Base-by-base conservation (phyloP, 2,888 invertebrate species). In the Emmelina monodactyla region DNA sequence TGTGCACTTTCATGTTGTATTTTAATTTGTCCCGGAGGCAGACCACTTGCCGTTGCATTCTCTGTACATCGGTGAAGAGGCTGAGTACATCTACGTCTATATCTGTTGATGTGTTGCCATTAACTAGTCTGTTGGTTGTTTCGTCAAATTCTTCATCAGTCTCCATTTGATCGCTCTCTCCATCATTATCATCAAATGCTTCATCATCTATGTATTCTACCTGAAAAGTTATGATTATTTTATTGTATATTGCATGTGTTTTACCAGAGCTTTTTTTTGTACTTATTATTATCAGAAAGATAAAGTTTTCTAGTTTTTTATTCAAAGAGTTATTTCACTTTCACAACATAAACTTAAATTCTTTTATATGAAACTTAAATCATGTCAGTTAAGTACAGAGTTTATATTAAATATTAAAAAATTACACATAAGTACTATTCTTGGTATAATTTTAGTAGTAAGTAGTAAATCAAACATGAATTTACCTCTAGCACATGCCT, bases 151-250 rank as follows among this genome's bases (percentile, higher is more conserved):
- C 58, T 56, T 66, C 59, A 14, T 53, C 50, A 25, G 55, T 53
- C 9, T 67, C 62, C n/a, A n/a, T n/a, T 56, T 66, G 59, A 14
- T 53, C 50, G 22, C 55, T 53, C 9, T 67, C 62, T 15, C 64
- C 57, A 3, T 61, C 57, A 37, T 65, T 68, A 43, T 67, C 62
- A 15, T 73, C 69, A 33, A 75, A 42, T 2, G 70, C 64, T 16
- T 78, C 76, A 46, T 79, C 79, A 34, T 79, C 79, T 40, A 79
- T 78, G 45, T 79, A 79, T 58, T 79, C 79, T 4, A 76, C 76
- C 79, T 79, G 49, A 22, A 47, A 45, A n/a, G n/a, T n/a, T n/a
- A n/a, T n/a, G n/a, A n/a, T n/a, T n/a, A n/a, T n/a, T n/a, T n/a
- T n/a, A n/a, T n/a, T n/a, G n/a, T n/a, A n/a, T n/a, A n/a, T n/a